Conservation (phyloP, 37 sponge, comb jelly and placozoan genomes). For the Diacarnus erythraeanus region DNA sequence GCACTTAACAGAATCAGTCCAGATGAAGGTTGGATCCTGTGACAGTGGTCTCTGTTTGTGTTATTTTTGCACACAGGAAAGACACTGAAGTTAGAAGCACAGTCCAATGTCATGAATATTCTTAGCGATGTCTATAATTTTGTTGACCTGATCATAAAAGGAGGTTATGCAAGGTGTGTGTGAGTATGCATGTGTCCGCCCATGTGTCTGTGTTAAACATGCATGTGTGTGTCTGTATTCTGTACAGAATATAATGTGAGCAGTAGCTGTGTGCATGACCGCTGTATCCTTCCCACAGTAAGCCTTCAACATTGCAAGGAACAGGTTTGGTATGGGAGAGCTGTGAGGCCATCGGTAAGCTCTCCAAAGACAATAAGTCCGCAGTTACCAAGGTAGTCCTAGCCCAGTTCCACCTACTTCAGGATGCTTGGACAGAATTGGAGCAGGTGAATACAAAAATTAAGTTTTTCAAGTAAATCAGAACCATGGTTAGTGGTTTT, state of each 20-base stretch:
- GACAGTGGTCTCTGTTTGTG: neutral
- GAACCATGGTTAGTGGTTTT: neutral
- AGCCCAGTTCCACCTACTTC: conserved; percentile 41
- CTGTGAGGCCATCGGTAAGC: conserved; percentile 30
- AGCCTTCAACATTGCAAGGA: conserved; percentile 17
- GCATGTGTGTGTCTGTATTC: neutral
- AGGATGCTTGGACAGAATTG: conserved; percentile 32
- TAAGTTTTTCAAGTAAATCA: neutral
- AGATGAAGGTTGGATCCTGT: conserved; percentile 1
- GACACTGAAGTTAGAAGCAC: conserved; percentile 21
- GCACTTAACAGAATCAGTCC: conserved; percentile 11
- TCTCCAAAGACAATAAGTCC: conserved; percentile 46
- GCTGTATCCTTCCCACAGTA: no score
- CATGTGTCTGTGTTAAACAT: no score
- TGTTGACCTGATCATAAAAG: conserved; percentile 1
- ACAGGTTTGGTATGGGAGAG: conserved; percentile 53
- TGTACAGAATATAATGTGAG: neutral
- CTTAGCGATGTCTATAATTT: conserved; percentile 19
- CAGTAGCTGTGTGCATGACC: neutral
- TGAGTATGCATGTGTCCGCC: no score
- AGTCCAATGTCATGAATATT: conserved; percentile 10
- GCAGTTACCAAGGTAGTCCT: conserved; percentile 32
- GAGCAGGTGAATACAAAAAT: conserved; percentile 20
- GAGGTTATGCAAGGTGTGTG: conserved; percentile 32
- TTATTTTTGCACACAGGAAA: neutral